These are phyloP conservation scores for Nephrotoma guestfalica DNA, from an alignment of 2,888 invertebrate genomes.

Conservation along the genomic window DNA sequence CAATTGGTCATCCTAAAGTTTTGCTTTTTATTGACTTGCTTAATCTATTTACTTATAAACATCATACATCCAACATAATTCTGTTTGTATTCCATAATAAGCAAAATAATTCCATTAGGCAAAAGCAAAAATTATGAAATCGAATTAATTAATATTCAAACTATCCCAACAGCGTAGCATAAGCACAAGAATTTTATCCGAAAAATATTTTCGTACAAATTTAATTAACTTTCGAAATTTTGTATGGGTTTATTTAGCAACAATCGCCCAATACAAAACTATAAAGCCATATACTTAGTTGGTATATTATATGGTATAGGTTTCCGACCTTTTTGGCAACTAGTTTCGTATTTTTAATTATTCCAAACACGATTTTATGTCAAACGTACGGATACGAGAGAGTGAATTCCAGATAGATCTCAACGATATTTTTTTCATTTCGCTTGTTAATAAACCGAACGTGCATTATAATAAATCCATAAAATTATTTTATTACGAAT, in stretches of 20 bases:
- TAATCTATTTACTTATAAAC: no score
- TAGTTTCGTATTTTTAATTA: background rate
- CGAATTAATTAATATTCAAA: background rate
- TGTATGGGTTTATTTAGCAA: background rate
- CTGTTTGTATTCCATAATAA: background rate
- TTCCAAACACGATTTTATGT: background rate
- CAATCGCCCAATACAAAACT: background rate
- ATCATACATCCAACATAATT: background rate
- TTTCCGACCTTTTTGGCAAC: background rate
- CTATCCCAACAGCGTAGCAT: background rate
- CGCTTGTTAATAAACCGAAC: background rate
- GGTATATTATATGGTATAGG: background rate
- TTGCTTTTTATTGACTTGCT: no score
- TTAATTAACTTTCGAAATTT: background rate
- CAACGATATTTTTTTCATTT: background rate
- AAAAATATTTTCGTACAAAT: background rate
- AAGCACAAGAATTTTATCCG: background rate
- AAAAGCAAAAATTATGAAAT: background rate
- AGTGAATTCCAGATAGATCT: background rate
- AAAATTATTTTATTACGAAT: background rate
- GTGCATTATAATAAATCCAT: background rate
- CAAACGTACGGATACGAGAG: background rate
- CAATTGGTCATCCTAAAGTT: background rate
- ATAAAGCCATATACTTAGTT: background rate
- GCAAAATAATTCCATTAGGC: background rate